Evolutionary conservation across 2,888 invertebrate species (phyloP).

Genomic region (Patella depressa): DNA sequence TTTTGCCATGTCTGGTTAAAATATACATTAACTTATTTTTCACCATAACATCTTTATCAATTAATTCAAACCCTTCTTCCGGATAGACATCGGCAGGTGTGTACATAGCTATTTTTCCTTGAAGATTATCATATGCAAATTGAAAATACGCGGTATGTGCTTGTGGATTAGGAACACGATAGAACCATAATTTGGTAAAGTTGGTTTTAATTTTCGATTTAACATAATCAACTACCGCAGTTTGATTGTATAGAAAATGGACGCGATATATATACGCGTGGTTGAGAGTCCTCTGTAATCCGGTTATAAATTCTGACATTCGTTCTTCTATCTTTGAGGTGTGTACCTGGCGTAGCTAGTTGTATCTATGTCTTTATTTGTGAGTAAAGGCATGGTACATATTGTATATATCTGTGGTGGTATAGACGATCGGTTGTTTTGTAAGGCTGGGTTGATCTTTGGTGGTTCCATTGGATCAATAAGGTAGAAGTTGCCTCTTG

Average conservation of each 20-base stretch:
- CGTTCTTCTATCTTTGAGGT: slow-evolving; percentile 9
- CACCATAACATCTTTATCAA: neutral
- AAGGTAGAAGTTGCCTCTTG: too few relatives aligned
- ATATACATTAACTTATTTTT: slow-evolving; percentile 15
- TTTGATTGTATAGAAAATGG: slow-evolving; percentile 20
- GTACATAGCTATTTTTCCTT: slow-evolving; percentile 4
- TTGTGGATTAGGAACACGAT: neutral
- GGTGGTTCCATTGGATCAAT: too few relatives aligned
- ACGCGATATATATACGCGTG: slow-evolving; percentile 16
- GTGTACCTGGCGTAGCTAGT: slow-evolving; percentile 4
- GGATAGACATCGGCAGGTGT: slow-evolving; percentile 19
- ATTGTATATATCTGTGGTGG: too few relatives aligned
- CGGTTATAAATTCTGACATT: slow-evolving; percentile 12
- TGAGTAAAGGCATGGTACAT: too few relatives aligned
- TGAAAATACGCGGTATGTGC: neutral
- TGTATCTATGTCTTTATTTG: too few relatives aligned
- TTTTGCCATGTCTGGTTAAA: slow-evolving; percentile 17
- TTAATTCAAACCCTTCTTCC: slow-evolving; percentile 11
- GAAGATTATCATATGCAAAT: slow-evolving; percentile 14
- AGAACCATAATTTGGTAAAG: slow-evolving; percentile 6
- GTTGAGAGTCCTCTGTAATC: slow-evolving; percentile 12
- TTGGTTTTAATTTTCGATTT: neutral
- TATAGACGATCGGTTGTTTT: too few relatives aligned
- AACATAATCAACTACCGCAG: neutral
- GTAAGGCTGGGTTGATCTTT: too few relatives aligned